Evolutionary conservation across 2,888 invertebrate species (phyloP), one percentile per base, ranked within the genome.

Genomic region (Stenotaenia linearis): DNA sequence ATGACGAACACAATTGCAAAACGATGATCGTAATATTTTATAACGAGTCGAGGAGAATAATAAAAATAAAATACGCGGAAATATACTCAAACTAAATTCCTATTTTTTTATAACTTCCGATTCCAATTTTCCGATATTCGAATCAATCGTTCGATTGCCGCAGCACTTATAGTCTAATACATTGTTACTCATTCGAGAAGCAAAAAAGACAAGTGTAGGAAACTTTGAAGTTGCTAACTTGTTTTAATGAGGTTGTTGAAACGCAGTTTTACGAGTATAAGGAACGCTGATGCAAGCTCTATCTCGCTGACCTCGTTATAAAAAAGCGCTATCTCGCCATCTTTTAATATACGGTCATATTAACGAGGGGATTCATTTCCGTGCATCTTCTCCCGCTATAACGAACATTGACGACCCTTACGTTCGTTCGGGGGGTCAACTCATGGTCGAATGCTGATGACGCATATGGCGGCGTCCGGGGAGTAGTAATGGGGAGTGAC

Each of bases 231-330:
- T 10, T 23, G 18, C 56, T 18, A 56, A 56, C 56, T 56, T 56
- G 56, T 56, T 56, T 56, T 56, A 56, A 56, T 56, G 56, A 56
- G 56, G 56, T 56, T 56, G 56, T 56, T 56, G 56, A 56, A 56
- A 56, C 21, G 56, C 56, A 56, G 9, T 56, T 56, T 56, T 56
- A 56, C 23, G 56, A 56, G 56, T 56, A 18, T 56, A 23, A 56
- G 56, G 21, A 56, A 23, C 56, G 56, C 56, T 56, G 56, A 56
- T 56, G 56, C 56, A 56, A 56, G 56, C 18, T 56, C 56, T 23
- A 56, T 56, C 56, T 56, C 56, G 12, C 40, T 10, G 56, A 56
- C 56, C 56, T 56, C 56, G 56, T 56, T 56, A 56, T 56, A 56
- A 56, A 56, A 15, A 56, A 18, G 18, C 56, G 23, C 23, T 18